Conservation (phyloP, 1,140 invertebrate species). For the Dendroctonus ponderosae region DNA sequence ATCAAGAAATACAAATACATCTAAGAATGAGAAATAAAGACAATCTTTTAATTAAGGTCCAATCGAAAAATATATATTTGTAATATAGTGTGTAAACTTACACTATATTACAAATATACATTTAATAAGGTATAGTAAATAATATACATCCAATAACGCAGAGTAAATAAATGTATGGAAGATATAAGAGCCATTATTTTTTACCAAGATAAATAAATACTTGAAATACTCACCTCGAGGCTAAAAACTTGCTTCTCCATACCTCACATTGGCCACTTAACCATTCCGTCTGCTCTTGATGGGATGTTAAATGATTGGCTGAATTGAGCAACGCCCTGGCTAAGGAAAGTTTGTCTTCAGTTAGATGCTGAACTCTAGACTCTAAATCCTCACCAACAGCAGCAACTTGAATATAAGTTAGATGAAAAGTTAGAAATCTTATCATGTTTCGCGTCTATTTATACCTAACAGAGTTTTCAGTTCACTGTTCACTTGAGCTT, state of each 20-base stretch:
- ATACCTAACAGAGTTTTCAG: constrained; percentile 77
- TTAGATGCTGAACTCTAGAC: constrained; percentile 81
- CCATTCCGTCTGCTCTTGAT: constrained; percentile 90
- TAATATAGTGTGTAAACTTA: no score
- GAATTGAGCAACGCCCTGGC: constrained; percentile 81
- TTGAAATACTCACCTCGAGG: constrained; percentile 72
- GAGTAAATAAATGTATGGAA: no score
- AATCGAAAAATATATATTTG: no score
- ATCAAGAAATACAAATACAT: no score
- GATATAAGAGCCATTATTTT: no score
- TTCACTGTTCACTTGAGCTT: constrained; percentile 80
- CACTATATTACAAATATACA: no score
- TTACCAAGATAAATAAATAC: no score
- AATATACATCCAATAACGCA: no score
- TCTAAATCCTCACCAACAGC: constrained; percentile 92
- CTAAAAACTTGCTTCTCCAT: constrained; percentile 93
- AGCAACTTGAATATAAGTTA: constrained; percentile 60
- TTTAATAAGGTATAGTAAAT: no score
- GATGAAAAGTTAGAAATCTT: not conserved
- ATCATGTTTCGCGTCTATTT: no score
- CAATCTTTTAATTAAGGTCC: no score
- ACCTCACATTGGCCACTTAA: constrained; percentile 91
- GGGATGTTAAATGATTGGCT: constrained; percentile 77
- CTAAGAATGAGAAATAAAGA: no score
- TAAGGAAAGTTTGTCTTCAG: constrained; percentile 86